A percentile compares a stretch with the other conserved stretches of the same genome.
These are phyloP conservation scores for Aselliscus stoliczkanus DNA, from an alignment of 2,797 vertebrate genomes.

Conservation along the genomic window DNA sequence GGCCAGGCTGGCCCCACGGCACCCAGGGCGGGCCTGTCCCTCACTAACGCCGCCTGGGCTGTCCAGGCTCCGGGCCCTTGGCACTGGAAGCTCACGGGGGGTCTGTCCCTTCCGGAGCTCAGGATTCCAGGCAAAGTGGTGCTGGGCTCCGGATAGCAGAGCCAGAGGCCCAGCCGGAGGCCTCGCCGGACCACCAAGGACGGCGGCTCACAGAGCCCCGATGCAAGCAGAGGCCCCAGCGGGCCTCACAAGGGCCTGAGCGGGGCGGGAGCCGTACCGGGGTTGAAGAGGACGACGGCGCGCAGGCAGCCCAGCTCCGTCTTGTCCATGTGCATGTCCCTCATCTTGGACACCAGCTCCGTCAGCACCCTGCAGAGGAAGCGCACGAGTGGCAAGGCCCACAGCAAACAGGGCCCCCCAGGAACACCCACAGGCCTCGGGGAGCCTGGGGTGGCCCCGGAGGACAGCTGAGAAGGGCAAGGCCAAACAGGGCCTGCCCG, in stretches of 20 bases:
- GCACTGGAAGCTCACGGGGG: rapidly evolving
- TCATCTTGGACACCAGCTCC: slow-evolving; percentile 98
- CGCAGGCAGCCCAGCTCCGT: slow-evolving; percentile 96
- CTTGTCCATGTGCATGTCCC: slow-evolving; percentile 99
- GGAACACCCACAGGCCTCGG: rapidly evolving
- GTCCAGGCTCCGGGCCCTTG: rapidly evolving
- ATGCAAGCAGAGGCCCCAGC: rapidly evolving
- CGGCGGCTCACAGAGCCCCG: rapidly evolving
- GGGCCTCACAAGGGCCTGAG: background rate
- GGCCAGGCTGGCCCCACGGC: background rate
- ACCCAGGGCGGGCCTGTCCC: background rate
- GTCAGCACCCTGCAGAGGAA: slow-evolving; percentile 90
- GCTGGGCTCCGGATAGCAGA: rapidly evolving
- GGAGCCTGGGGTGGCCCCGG: background rate
- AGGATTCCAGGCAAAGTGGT: rapidly evolving
- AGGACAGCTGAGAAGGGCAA: background rate
- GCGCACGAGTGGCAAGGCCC: background rate
- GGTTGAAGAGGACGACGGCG: slow-evolving; percentile 97
- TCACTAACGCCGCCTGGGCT: rapidly evolving
- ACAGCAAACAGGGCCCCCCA: background rate
- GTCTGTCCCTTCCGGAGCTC: rapidly evolving
- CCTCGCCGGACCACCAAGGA: rapidly evolving
- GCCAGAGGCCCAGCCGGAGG: background rate
- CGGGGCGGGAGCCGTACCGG: too few species aligned
- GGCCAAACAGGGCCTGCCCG: background rate